Conservation (phyloP, 2,113 vertebrate species). For the Spermophilus dauricus region DNA sequence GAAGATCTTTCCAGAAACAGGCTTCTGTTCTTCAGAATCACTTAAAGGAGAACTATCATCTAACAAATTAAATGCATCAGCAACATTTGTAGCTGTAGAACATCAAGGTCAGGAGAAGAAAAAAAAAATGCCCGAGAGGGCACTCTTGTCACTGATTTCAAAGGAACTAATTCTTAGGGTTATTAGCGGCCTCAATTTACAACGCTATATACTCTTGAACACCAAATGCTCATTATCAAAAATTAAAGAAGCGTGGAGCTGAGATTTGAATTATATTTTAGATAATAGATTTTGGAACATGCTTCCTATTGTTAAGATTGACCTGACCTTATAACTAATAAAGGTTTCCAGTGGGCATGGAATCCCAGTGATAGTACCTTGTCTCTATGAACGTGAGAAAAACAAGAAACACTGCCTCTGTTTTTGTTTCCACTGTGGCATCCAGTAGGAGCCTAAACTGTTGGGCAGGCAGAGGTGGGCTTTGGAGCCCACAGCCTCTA, state of each 20-base stretch:
- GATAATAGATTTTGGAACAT: slow-evolving; percentile 86
- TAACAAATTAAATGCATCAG: slow-evolving; percentile 88
- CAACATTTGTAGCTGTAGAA: slow-evolving; percentile 85
- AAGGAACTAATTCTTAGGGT: slow-evolving; percentile 85
- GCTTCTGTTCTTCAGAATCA: slow-evolving; percentile 84
- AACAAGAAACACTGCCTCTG: slow-evolving; percentile 24
- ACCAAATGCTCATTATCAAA: slow-evolving; percentile 84
- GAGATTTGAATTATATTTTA: slow-evolving; percentile 86
- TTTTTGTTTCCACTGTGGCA: background rate
- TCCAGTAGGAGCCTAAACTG: slow-evolving; percentile 45
- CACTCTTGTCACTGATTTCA: slow-evolving; percentile 84
- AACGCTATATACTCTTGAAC: slow-evolving; percentile 62
- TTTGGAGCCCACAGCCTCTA: background rate
- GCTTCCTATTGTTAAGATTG: slow-evolving; percentile 83
- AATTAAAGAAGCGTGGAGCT: slow-evolving; percentile 85
- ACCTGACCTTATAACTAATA: slow-evolving; percentile 81
- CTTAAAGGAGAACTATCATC: slow-evolving; percentile 87
- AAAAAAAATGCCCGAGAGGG: slow-evolving; percentile 56
- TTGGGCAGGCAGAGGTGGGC: background rate
- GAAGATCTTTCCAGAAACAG: slow-evolving; percentile 83
- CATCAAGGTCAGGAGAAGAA: slow-evolving; percentile 82
- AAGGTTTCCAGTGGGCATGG: background rate
- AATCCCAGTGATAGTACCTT: background rate
- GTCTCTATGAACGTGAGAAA: slow-evolving; percentile 59
- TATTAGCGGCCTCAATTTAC: slow-evolving; percentile 85